A percentile compares a stretch with the other conserved stretches of the same genome.
phyloP scores from a whole-genome alignment of 2,888 invertebrate species.

The Meghimatium bilineatum region DNA sequence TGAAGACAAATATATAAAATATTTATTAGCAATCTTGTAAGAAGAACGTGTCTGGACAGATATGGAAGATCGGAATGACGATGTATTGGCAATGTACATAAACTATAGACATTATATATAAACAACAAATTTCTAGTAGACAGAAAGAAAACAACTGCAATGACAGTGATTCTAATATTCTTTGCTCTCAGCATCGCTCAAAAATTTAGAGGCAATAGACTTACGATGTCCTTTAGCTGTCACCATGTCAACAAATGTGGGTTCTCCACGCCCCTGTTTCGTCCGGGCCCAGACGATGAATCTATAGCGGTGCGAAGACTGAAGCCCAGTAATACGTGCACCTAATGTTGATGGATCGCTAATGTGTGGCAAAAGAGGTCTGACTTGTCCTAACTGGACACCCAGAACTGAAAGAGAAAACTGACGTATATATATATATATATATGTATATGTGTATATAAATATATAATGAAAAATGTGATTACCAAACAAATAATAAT shows the following conservation, averaged over 20 bases:
- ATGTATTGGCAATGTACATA: too few relatives aligned
- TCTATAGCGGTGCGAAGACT: constrained; percentile 91
- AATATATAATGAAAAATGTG: too few relatives aligned
- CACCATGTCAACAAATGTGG: constrained; percentile 73
- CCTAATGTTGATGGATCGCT: constrained; percentile 85
- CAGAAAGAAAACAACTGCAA: neutral
- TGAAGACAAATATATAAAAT: too few relatives aligned
- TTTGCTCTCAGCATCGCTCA: neutral
- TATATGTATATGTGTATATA: too few relatives aligned
- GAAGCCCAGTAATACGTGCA: constrained; percentile 91
- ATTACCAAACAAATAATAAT: too few relatives aligned
- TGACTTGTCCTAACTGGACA: constrained; percentile 78
- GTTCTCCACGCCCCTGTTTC: constrained; percentile 90
- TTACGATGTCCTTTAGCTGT: constrained; percentile 70
- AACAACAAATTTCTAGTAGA: neutral
- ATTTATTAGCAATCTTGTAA: too few relatives aligned
- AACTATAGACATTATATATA: too few relatives aligned
- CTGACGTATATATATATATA: too few relatives aligned
- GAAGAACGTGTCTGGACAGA: too few relatives aligned
- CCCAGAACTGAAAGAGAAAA: constrained; percentile 77
- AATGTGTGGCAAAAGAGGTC: constrained; percentile 86
- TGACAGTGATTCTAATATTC: neutral
- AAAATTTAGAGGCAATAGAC: constrained; percentile 39
- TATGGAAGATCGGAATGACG: too few relatives aligned
- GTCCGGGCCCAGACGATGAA: constrained; percentile 89